These are phyloP conservation scores for Noctuana brunneofusca DNA, from an alignment of 2,888 invertebrate genomes.

Conservation along the genomic window DNA sequence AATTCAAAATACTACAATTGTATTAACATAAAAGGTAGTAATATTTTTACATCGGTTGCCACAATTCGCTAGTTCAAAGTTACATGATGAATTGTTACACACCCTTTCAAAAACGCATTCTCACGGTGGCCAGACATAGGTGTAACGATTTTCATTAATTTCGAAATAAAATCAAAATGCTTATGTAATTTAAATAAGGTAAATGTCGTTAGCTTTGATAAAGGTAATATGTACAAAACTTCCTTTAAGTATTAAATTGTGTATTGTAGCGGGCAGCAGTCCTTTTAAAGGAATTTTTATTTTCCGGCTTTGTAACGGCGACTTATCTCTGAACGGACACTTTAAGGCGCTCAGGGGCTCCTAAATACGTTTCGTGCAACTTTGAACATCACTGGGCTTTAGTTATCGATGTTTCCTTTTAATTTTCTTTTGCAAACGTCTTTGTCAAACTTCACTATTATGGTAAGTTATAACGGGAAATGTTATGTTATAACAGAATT, in stretches of 20 bases:
- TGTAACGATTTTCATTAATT: too few relatives aligned
- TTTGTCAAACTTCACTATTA: constrained; percentile 1
- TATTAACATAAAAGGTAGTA: too few relatives aligned
- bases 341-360: constrained; percentile 40
- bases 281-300: constrained; percentile 12
- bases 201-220: not conserved
- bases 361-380: constrained; percentile 39
- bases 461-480: not conserved
- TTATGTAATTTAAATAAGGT: too few relatives aligned
- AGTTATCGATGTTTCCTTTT: constrained; percentile 2
- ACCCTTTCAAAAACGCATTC: too few relatives aligned
- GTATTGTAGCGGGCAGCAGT: not conserved
- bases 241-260: too few relatives aligned
- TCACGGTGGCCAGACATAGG: too few relatives aligned
- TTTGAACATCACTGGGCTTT: constrained; percentile 34
- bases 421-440: not conserved
- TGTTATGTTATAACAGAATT: not conserved
- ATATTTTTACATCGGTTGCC: too few relatives aligned
- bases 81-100: too few relatives aligned
- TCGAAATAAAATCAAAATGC: not conserved
- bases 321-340: constrained; percentile 37
- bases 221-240: too few relatives aligned
- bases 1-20: too few relatives aligned
- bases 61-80: too few relatives aligned
- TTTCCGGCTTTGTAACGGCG: constrained; percentile 18